Evolutionary conservation across 2,113 vertebrate species (phyloP).

Genomic region (Aegypius monachus): DNA sequence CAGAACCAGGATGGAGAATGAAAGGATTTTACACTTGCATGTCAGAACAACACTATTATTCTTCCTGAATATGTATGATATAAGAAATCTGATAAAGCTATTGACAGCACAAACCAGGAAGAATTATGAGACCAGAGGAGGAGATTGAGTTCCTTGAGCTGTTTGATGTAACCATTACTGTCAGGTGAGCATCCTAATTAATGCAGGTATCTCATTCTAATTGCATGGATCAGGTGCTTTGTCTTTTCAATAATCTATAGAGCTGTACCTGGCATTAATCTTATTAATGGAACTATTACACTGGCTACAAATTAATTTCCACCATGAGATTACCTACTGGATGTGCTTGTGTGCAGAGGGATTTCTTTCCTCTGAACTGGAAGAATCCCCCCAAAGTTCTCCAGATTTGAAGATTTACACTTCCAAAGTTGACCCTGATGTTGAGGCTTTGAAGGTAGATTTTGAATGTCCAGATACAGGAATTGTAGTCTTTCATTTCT

Average conservation of each 20-base stretch:
- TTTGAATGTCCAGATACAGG: not conserved
- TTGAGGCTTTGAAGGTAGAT: not conserved
- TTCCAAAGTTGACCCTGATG: not conserved
- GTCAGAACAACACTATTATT: not conserved
- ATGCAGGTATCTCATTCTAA: conserved; percentile 44
- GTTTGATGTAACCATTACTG: conserved; percentile 20
- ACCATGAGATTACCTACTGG: not conserved
- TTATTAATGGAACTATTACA: conserved; percentile 52
- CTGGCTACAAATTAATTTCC: conserved; percentile 43
- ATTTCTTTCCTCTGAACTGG: not conserved
- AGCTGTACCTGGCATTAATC: conserved; percentile 52
- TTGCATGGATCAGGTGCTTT: conserved; percentile 43
- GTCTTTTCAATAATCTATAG: conserved; percentile 50
- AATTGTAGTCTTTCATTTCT: not conserved
- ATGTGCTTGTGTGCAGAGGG: not conserved
- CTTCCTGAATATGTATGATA: not conserved
- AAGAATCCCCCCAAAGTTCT: not conserved
- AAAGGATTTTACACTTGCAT: not conserved
- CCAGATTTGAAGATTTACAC: not conserved
- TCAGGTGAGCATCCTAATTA: conserved; percentile 54
- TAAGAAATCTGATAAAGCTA: not conserved
- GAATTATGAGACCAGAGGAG: conserved; percentile 10
- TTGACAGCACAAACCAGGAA: not conserved
- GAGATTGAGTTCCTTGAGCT: not conserved
- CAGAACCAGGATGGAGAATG: not conserved